Conservation (phyloP, 2,888 invertebrate species). For the Melinaea marsaeus region DNA sequence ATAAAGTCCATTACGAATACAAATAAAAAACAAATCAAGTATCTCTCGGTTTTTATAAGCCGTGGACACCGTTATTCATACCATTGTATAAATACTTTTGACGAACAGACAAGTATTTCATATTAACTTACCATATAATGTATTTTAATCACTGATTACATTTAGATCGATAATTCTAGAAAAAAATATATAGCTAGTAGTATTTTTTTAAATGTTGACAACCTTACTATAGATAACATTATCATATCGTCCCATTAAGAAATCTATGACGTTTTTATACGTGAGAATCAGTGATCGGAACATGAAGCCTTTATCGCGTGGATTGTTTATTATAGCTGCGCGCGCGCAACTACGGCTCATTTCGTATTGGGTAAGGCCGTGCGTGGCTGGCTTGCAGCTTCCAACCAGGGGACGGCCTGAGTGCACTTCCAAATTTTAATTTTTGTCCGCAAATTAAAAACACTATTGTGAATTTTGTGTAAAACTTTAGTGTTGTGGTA, state of each 20-base stretch:
- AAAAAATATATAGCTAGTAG: too few relatives aligned
- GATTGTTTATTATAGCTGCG: conserved; percentile 22
- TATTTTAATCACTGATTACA: too few relatives aligned
- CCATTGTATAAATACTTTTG: too few relatives aligned
- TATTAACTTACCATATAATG: too few relatives aligned
- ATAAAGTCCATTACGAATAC: too few relatives aligned
- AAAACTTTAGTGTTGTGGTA: conserved; percentile 13
- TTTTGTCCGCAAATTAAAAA: conserved; percentile 5
- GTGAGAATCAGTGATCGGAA: conserved; percentile 19
- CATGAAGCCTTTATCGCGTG: conserved; percentile 18
- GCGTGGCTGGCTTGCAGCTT: conserved; percentile 15
- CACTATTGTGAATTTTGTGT: conserved; percentile 8
- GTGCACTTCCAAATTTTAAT: conserved; percentile 16
- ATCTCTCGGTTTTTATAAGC: too few relatives aligned
- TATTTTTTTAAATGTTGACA: too few relatives aligned
- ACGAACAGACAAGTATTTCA: too few relatives aligned
- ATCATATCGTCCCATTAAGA: conserved; percentile 20
- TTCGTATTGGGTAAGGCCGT: conserved; percentile 16
- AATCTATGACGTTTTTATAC: conserved; percentile 17
- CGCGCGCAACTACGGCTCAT: conserved; percentile 17
- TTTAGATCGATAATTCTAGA: too few relatives aligned
- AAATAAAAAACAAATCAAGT: too few relatives aligned
- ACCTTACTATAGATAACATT: conserved; percentile 2
- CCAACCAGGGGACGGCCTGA: conserved; percentile 9
- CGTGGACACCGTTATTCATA: too few relatives aligned